These are phyloP conservation scores for Stictonetta naevosa DNA, from an alignment of 2,113 vertebrate species.

Conservation along the genomic window DNA sequence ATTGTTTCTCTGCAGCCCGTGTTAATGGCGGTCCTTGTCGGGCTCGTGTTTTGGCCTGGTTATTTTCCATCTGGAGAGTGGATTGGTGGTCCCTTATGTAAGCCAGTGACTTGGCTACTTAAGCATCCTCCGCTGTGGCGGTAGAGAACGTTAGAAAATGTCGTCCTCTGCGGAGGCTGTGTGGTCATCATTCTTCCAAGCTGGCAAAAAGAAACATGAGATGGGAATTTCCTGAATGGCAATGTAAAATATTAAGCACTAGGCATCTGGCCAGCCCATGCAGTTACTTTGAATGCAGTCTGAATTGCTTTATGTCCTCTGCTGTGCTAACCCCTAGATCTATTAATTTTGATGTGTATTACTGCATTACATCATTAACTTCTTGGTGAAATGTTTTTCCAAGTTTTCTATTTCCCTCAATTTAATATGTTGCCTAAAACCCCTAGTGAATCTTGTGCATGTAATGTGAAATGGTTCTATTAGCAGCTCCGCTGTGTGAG, in stretches of 20 bases:
- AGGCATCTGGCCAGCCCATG: constrained; percentile 19
- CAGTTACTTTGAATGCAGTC: constrained; percentile 2
- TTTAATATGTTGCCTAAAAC: constrained; percentile 33
- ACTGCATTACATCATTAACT: constrained; percentile 41
- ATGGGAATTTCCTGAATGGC: constrained; percentile 15
- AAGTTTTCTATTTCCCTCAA: background rate
- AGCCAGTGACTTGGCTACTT: background rate
- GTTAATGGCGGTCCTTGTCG: background rate
- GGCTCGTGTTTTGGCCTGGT: background rate
- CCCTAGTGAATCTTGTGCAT: background rate
- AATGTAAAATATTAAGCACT: background rate
- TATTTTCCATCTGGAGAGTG: background rate
- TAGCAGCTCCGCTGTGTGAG: background rate
- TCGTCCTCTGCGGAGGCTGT: background rate
- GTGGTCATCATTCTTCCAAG: background rate
- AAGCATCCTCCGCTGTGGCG: background rate
- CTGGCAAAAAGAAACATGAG: background rate
- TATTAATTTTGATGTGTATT: constrained; percentile 29
- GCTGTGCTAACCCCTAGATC: constrained; percentile 27
- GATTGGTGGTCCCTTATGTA: background rate
- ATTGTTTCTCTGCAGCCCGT: background rate
- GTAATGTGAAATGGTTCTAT: constrained; percentile 14
- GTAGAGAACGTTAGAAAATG: background rate
- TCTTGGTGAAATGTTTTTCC: constrained; percentile 29
- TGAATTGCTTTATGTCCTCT: constrained; percentile 21